These are phyloP conservation scores for Hypolimnas misippus DNA, from an alignment of 2,888 invertebrate species.

Conservation along the genomic window DNA sequence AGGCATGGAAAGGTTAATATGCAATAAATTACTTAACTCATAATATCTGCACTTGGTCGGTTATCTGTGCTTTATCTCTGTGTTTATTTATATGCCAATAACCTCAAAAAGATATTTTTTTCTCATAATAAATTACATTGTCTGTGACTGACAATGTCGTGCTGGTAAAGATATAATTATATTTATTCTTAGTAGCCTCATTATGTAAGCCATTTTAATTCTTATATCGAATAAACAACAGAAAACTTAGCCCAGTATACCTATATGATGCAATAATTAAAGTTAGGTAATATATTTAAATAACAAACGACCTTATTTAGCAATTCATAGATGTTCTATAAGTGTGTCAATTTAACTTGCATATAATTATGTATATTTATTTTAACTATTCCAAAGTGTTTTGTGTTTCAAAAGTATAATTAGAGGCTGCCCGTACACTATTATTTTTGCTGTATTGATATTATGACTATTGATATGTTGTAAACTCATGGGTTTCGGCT, in stretches of 20 bases:
- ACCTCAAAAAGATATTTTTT: slow-evolving; percentile 30
- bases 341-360: not conserved
- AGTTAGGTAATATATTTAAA: not conserved
- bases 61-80: slow-evolving; percentile 33
- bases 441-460: too few species aligned
- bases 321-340: not conserved
- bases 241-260: not conserved
- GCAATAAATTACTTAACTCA: slow-evolving; percentile 33
- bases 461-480: too few species aligned
- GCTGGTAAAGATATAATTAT: not conserved
- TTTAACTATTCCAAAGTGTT: not conserved
- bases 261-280: not conserved
- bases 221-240: not conserved
- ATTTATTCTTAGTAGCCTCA: not conserved
- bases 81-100: slow-evolving; percentile 37
- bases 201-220: not conserved
- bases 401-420: too few species aligned
- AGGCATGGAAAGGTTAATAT: slow-evolving; percentile 13
- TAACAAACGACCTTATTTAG: not conserved
- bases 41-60: slow-evolving; percentile 13
- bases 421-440: too few species aligned
- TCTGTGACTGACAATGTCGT: not conserved
- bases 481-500: too few species aligned
- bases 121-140: slow-evolving; percentile 1
- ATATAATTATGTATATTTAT: not conserved